These are phyloP conservation scores for Minunthozetes semirufus DNA, from an alignment of 2,888 invertebrate genomes.

Conservation along the genomic window DNA sequence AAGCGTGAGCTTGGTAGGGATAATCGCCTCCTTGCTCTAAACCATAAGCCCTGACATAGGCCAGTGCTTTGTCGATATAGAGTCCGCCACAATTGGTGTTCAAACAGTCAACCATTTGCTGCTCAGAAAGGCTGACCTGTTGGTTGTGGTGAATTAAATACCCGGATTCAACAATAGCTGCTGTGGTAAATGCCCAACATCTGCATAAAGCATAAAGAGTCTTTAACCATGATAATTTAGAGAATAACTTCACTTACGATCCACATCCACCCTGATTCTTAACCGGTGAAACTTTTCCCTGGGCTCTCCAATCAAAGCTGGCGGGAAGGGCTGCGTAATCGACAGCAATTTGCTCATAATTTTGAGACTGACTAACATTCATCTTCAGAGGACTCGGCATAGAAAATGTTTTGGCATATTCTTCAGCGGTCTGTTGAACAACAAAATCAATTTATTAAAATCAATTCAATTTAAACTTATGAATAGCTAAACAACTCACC, in stretches of 20 bases:
- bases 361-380: no score
- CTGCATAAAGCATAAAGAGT: background rate
- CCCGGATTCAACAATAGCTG: constrained; percentile 13
- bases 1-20: background rate
- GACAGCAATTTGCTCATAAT: background rate
- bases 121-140: background rate
- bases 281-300: constrained; percentile 75
- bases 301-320: constrained; percentile 70
- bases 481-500: background rate
- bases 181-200: background rate
- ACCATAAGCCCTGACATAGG: constrained; percentile 46
- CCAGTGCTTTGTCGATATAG: constrained; percentile 46
- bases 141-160: background rate
- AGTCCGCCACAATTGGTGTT: constrained; percentile 37
- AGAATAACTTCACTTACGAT: constrained; percentile 54
- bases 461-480: background rate
- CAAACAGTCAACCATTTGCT: constrained; percentile 17
- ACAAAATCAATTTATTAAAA: background rate
- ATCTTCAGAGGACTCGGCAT: background rate
- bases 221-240: background rate
- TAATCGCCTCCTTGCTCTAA: background rate
- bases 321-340: constrained; percentile 51
- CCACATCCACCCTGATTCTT: constrained; percentile 87
- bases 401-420: background rate
- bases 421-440: background rate